phyloP scores from a whole-genome alignment of 2,888 invertebrate genomes.

The Nomada ferruginata region DNA sequence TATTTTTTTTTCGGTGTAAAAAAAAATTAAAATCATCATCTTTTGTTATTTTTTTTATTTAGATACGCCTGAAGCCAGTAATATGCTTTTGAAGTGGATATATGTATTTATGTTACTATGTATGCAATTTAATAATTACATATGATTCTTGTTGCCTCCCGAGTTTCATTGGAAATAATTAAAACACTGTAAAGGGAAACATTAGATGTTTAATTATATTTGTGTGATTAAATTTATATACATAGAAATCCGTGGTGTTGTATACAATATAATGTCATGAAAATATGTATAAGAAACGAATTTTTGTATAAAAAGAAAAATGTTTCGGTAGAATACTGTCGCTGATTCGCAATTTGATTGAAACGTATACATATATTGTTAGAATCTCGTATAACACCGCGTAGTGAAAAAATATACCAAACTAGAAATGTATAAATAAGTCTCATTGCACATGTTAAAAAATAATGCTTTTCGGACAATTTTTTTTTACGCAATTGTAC shows the following conservation, averaged over 20 bases:
- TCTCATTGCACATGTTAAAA: constrained; percentile 27
- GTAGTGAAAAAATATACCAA: constrained; percentile 14
- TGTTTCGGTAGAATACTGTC: constrained; percentile 45
- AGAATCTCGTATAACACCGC: constrained; percentile 4
- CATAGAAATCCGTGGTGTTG: constrained; percentile 53
- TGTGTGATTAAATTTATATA: constrained; percentile 64
- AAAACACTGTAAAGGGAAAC: constrained; percentile 25
- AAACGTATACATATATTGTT: constrained; percentile 15
- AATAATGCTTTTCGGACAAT: constrained; percentile 9
- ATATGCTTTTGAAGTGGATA: neutral
- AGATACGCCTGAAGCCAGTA: neutral
- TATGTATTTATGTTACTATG: neutral
- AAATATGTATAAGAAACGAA: constrained; percentile 51
- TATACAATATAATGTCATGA: constrained; percentile 57
- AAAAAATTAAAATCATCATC: constrained; percentile 5
- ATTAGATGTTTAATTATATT: constrained; percentile 38
- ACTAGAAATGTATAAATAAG: constrained; percentile 9
- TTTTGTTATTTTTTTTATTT: constrained; percentile 1
- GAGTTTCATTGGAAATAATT: constrained; percentile 22
- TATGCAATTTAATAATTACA: neutral
- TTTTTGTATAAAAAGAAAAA: constrained; percentile 40
- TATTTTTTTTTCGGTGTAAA: neutral
- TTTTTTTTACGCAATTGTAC: constrained; percentile 1
- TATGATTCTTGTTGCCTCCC: neutral
- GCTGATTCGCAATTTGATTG: constrained; percentile 32